These are phyloP conservation scores for Leucoma salicis DNA, from an alignment of 2,888 invertebrate species.

Conservation along the genomic window DNA sequence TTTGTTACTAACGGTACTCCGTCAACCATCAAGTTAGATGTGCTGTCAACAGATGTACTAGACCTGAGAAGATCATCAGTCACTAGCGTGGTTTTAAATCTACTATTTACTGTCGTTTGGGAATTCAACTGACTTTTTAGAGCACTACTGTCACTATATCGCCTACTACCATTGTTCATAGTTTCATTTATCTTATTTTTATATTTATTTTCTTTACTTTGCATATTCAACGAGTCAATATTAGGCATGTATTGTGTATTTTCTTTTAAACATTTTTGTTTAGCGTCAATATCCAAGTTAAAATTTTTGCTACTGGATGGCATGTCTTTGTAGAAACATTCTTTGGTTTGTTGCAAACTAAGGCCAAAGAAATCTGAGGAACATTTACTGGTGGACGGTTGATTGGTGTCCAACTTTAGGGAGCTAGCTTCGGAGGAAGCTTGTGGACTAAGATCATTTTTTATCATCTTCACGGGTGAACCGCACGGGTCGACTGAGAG, in stretches of 20 bases:
- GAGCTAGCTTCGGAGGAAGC: conserved; percentile 27
- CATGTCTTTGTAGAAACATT: conserved; percentile 65
- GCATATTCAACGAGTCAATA: conserved; percentile 52
- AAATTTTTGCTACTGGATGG: conserved; percentile 72
- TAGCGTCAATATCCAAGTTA: conserved; percentile 55
- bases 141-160: conserved; percentile 68
- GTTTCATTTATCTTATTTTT: conserved; percentile 53
- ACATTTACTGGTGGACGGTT: conserved; percentile 49
- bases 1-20: conserved; percentile 56
- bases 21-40: conserved; percentile 36
- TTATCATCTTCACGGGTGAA: conserved; percentile 60
- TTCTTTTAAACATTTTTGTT: conserved; percentile 55
- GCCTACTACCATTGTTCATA: conserved; percentile 62
- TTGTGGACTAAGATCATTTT: conserved; percentile 62
- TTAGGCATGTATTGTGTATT: conserved; percentile 45
- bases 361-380: conserved; percentile 59
- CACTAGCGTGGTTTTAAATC: conserved; percentile 71
- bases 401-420: conserved; percentile 35
- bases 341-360: conserved; percentile 62
- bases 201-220: conserved; percentile 49
- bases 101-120: conserved; percentile 49
- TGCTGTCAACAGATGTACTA: conserved; percentile 47
- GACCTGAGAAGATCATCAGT: conserved; percentile 54
- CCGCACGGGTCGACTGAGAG: conserved; percentile 76
- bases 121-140: conserved; percentile 51